A percentile compares a stretch with the other conserved stretches of the same genome.
Conservation (phyloP, 1,140 invertebrate genomes). For the Macrobrachium rosenbergii region DNA sequence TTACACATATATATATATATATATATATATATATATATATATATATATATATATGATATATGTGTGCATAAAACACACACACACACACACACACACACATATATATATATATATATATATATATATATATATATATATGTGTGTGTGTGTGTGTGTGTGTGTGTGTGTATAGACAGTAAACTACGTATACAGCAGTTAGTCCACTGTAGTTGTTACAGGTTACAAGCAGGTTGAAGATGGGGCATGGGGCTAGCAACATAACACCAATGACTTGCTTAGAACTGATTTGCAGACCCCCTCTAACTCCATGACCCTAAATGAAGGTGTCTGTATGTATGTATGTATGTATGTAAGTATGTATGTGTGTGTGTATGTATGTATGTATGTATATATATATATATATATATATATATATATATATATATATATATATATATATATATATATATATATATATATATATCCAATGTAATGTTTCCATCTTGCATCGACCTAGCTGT, state of each 20-base stretch:
- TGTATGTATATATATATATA: neutral
- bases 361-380: neutral
- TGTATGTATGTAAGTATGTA: neutral
- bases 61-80: slow-evolving; percentile 7
- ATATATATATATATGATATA: slow-evolving; percentile 10
- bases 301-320: neutral
- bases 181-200: too few relatives aligned
- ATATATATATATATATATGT: neutral
- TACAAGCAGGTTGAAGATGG: too few relatives aligned
- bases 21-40: slow-evolving; percentile 22
- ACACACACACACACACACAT: too few relatives aligned
- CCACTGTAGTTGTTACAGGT: too few relatives aligned
- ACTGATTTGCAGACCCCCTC: too few relatives aligned
- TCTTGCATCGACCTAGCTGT: too few relatives aligned
- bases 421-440: slow-evolving; percentile 9
- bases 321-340: neutral
- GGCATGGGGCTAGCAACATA: too few relatives aligned
- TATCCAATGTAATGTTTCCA: neutral
- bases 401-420: slow-evolving; percentile 4
- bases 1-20: too few relatives aligned
- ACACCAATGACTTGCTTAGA: too few relatives aligned
- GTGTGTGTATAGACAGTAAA: neutral
- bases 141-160: neutral
- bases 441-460: slow-evolving; percentile 40
- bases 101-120: neutral